Conservation (phyloP, 1,140 invertebrate genomes). For the Pachypsylla venusta region DNA sequence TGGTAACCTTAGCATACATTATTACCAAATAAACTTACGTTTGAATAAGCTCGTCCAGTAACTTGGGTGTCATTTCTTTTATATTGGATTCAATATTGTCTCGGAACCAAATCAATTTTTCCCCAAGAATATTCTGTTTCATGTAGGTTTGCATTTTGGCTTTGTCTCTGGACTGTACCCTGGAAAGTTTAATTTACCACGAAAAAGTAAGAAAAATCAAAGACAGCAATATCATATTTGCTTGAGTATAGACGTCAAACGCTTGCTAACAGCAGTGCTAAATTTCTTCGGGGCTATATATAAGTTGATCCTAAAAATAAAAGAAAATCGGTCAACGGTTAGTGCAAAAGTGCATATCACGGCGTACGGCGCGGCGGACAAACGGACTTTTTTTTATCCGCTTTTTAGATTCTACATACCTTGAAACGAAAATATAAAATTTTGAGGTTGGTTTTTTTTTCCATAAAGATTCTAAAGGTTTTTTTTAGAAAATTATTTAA, state of each 20-base stretch:
- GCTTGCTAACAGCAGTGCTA: background rate
- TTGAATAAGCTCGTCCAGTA: conserved; percentile 39
- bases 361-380: too few species aligned
- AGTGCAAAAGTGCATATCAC: background rate
- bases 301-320: background rate
- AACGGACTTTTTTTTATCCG: too few species aligned
- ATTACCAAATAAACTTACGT: conserved; percentile 31
- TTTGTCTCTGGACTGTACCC: conserved; percentile 44
- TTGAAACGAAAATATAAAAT: too few species aligned
- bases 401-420: too few species aligned
- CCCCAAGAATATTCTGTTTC: conserved; percentile 50
- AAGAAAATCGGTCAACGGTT: background rate
- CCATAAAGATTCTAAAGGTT: too few species aligned
- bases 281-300: background rate
- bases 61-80: conserved; percentile 34
- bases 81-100: conserved; percentile 39
- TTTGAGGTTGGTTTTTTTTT: too few species aligned
- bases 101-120: conserved; percentile 55
- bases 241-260: background rate
- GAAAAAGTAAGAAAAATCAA: conserved; percentile 15
- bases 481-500: too few species aligned
- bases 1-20: background rate
- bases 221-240: background rate
- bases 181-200: conserved; percentile 25
- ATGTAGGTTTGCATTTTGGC: conserved; percentile 43